A percentile compares a stretch with the other conserved stretches of the same genome.
phyloP scores from a whole-genome alignment of 2,113 vertebrate genomes.

The Brachyistius frenatus region DNA sequence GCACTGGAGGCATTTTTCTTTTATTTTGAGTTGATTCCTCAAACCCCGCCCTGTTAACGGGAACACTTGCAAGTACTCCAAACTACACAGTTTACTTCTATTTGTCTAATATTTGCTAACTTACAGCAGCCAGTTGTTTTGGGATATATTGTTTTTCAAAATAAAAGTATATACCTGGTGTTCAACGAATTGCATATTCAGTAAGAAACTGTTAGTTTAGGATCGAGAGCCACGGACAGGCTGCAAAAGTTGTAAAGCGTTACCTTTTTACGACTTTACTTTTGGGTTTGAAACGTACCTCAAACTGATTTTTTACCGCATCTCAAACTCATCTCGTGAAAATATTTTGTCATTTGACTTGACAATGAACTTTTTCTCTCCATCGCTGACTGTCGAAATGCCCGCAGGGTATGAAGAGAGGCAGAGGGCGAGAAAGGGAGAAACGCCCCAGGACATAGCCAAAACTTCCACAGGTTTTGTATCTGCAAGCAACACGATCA shows the following conservation, averaged over 20 bases:
- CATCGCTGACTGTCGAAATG: constrained; percentile 1
- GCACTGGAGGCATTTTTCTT: background rate
- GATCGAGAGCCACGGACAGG: background rate
- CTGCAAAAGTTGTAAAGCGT: background rate
- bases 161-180: too few relatives aligned
- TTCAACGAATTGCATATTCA: too few relatives aligned
- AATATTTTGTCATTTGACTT: constrained; percentile 7
- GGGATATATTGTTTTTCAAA: too few relatives aligned
- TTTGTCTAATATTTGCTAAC: too few relatives aligned
- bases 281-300: background rate
- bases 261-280: constrained; percentile 7
- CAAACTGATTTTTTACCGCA: background rate
- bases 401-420: background rate
- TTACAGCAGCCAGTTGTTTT: too few relatives aligned
- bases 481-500: background rate
- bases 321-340: background rate
- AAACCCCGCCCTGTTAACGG: too few relatives aligned
- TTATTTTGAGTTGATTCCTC: background rate
- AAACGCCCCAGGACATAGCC: constrained; percentile 42
- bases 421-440: background rate
- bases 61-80: too few relatives aligned
- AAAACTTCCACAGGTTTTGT: constrained; percentile 3
- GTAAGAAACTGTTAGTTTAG: too few relatives aligned
- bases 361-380: constrained; percentile 12
- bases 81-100: too few relatives aligned